Evolutionary conservation across 2,113 vertebrate genomes (phyloP), one percentile per base, ranked within the genome.

Genomic region (Saguinus midas): DNA sequence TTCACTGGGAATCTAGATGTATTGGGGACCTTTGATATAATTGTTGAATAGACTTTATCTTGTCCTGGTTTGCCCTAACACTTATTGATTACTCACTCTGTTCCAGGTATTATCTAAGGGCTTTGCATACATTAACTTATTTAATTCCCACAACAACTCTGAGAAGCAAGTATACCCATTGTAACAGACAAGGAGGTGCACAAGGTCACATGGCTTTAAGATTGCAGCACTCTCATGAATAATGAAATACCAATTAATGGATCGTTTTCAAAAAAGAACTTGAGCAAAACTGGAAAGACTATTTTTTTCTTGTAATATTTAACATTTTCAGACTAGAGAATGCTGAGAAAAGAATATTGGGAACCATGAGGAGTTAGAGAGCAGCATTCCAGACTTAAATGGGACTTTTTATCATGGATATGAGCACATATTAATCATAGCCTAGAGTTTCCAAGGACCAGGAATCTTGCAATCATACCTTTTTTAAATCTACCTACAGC

Each of bases 31-130:
- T 55, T 88, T 68, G 90, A 73, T 82, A 6, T 48, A 57, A 84
- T 40, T 95, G 27, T 90, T 88, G 37, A 52, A 4, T 92, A 40
- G 70, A 82, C 91, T 89, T 96, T 90, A 43, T n/a, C 23, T 76
- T 92, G 68, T 20, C 27, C 45, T 86, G 18, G 25, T 92, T 94
- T 80, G 55, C 64, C 18, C 32, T 48, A 43, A 55, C 45, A 87
- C 57, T 87, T 90, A n/a, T 27, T 37, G 11, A 75, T 86, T 45
- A 66, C 10, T 68, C 61, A 57, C 48, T 37, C 20, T 76, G 18
- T 43, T 45, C 37, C 6, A 72, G 35, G 43, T 29, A 45, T 6
- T 3, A 57, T 48, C 72, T 29, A 20, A n/a, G 29, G 27, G 20
- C 40, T 89, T 75, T 82, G 52, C 7, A 40, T 21, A 6, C 43